phyloP scores from a whole-genome alignment of 2,888 invertebrate genomes.

The Malthinus seriepunctatus region DNA sequence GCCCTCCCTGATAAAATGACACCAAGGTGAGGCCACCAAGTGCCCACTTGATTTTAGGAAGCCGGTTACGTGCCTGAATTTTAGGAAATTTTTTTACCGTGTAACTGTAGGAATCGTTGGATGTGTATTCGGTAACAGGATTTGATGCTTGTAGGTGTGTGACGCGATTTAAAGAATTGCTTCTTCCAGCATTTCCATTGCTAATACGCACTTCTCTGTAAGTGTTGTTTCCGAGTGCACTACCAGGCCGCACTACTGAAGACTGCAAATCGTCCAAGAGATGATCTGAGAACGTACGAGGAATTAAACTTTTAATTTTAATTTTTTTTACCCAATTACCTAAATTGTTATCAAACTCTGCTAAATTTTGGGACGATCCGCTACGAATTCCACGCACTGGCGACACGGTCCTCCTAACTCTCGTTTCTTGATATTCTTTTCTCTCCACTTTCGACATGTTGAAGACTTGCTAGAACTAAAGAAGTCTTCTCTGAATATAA shows the following conservation, averaged over 20 bases:
- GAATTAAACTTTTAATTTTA: background rate
- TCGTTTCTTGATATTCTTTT: conserved; percentile 52
- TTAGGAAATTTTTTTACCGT: conserved; percentile 41
- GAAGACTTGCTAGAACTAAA: background rate
- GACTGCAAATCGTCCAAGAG: conserved; percentile 54
- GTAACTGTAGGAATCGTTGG: conserved; percentile 51
- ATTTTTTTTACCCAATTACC: conserved; percentile 36
- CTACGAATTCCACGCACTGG: conserved; percentile 43
- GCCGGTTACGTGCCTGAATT: no score
- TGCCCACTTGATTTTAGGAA: no score
- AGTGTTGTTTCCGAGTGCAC: conserved; percentile 45
- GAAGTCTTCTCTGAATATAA: background rate
- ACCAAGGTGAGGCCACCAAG: no score
- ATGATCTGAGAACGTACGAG: conserved; percentile 45
- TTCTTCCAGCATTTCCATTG: conserved; percentile 39
- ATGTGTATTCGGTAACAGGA: conserved; percentile 51
- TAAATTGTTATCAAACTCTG: conserved; percentile 52
- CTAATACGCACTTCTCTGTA: conserved; percentile 42
- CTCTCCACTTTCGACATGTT: conserved; percentile 53
- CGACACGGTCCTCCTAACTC: conserved; percentile 47
- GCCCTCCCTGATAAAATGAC: no score
- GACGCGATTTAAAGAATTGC: conserved; percentile 47
- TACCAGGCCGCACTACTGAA: conserved; percentile 51
- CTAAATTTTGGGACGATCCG: conserved; percentile 48
- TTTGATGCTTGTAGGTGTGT: conserved; percentile 48